These are phyloP conservation scores for Synergus laeviventris DNA, from an alignment of 2,888 invertebrate genomes.

Conservation along the genomic window DNA sequence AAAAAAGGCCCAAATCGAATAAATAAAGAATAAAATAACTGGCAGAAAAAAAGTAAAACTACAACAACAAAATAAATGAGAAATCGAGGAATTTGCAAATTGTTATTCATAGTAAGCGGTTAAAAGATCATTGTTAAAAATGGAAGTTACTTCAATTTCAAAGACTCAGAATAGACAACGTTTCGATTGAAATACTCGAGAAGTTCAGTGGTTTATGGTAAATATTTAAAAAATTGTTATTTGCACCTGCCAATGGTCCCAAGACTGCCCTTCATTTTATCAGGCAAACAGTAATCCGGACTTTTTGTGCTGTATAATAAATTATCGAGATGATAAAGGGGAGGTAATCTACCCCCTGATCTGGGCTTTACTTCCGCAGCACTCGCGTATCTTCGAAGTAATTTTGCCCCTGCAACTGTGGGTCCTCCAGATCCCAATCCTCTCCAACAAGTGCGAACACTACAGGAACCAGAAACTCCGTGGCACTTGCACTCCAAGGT, in stretches of 20 bases:
- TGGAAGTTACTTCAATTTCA: too few species aligned
- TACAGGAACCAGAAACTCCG: conserved; percentile 90
- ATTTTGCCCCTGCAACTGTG: conserved; percentile 78
- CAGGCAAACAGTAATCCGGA: conserved; percentile 89
- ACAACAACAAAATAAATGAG: conserved; percentile 12
- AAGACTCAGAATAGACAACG: too few species aligned
- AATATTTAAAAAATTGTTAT: neutral
- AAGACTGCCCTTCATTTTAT: conserved; percentile 84
- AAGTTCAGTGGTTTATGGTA: neutral
- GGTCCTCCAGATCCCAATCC: conserved; percentile 79
- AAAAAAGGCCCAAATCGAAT: neutral
- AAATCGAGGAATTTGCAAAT: neutral
- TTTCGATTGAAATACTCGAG: too few species aligned
- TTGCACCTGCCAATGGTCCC: conserved; percentile 87
- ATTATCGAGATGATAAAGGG: conserved; percentile 77
- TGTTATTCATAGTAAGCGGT: too few species aligned
- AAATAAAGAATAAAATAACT: neutral
- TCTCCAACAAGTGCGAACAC: conserved; percentile 89
- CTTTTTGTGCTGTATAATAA: conserved; percentile 87
- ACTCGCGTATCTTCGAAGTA: conserved; percentile 80
- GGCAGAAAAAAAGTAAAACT: neutral
- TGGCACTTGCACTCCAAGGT: conserved; percentile 87
- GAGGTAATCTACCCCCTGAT: conserved; percentile 72
- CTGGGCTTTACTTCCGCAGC: conserved; percentile 77
- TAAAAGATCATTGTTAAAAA: too few species aligned